phyloP scores from a whole-genome alignment of 2,888 invertebrate species.

The Nomada fabriciana region DNA sequence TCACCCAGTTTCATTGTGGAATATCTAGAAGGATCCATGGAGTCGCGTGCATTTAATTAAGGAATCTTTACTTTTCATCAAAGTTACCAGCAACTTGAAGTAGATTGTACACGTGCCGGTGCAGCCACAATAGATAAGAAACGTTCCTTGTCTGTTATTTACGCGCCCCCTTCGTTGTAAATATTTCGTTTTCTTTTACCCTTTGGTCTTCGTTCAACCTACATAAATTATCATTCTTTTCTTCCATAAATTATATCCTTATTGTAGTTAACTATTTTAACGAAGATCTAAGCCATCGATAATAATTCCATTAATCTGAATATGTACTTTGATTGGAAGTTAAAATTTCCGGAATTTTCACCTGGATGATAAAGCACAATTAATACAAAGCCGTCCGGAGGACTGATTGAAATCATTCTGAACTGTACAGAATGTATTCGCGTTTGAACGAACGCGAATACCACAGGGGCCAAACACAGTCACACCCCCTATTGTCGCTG shows the following conservation, averaged over 20 bases:
- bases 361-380: too few species aligned
- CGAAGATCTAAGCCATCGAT: too few species aligned
- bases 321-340: too few species aligned
- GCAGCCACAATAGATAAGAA: constrained; percentile 17
- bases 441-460: constrained; percentile 14
- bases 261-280: too few species aligned
- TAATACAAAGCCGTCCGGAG: background rate
- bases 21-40: background rate
- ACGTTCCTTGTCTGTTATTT: constrained; percentile 32
- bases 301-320: too few species aligned
- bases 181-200: too few species aligned
- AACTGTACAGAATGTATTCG: constrained; percentile 1
- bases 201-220: too few species aligned
- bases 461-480: constrained; percentile 17
- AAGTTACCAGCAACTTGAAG: constrained; percentile 12
- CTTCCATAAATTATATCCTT: too few species aligned
- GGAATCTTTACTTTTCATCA: constrained; percentile 38
- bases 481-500: constrained; percentile 18
- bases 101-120: constrained; percentile 7
- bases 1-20: background rate
- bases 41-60: constrained; percentile 21
- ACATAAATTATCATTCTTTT: too few species aligned
- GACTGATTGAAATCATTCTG: constrained; percentile 13
- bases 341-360: too few species aligned
- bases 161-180: too few species aligned